Evolutionary conservation across 2,888 invertebrate genomes (phyloP).

Genomic region (Oconnorella tubifera): DNA sequence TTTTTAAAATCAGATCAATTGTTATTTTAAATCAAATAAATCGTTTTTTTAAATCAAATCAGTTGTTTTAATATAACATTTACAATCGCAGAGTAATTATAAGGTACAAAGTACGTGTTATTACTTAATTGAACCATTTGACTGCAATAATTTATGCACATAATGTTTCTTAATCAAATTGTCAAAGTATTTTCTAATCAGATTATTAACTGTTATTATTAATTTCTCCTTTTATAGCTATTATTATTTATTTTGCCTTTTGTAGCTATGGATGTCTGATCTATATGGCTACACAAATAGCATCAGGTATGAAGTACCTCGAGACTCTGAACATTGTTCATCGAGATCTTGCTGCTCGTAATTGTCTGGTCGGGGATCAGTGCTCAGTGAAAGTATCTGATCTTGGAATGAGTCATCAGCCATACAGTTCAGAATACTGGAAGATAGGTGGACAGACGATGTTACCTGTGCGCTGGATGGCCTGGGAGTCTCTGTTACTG

Average conservation of each 20-base stretch:
- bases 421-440: conserved; percentile 69
- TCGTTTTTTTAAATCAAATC: not conserved
- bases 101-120: not conserved
- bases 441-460: conserved; percentile 81
- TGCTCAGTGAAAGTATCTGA: conserved; percentile 63
- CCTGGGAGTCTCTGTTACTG: conserved; percentile 76
- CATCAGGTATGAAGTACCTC: conserved; percentile 84
- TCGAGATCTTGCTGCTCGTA: conserved; percentile 80
- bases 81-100: not conserved
- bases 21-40: not conserved
- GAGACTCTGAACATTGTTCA: conserved; percentile 86
- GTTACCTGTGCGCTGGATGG: conserved; percentile 83
- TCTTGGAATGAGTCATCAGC: conserved; percentile 54
- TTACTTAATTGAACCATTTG: too few relatives aligned
- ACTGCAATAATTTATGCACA: too few relatives aligned
- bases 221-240: not conserved
- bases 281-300: conserved; percentile 78
- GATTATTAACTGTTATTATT: too few relatives aligned
- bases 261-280: conserved; percentile 76
- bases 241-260: conserved; percentile 33
- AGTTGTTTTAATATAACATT: not conserved
- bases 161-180: too few relatives aligned
- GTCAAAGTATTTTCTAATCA: too few relatives aligned
- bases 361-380: conserved; percentile 78
- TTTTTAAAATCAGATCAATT: not conserved